Percentiles rank a stretch among this genome's conserved stretches.
Conservation (phyloP, 2,888 invertebrate genomes). For the Tetragonisca angustula region DNA sequence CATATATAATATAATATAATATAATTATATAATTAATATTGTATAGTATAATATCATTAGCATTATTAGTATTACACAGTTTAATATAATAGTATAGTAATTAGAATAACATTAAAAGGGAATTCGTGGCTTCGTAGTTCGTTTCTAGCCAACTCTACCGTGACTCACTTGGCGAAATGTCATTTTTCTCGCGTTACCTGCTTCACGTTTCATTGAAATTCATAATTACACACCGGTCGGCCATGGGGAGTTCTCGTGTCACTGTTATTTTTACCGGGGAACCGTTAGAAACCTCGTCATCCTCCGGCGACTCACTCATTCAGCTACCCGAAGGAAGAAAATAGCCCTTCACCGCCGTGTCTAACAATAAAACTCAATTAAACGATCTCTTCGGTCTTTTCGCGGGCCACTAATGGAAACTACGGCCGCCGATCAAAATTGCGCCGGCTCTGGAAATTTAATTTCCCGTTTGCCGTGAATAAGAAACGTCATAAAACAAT, state of each 20-base stretch:
- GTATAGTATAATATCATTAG: too few species aligned
- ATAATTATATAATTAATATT: too few species aligned
- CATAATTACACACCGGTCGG: slow-evolving; percentile 2
- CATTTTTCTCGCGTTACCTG: not conserved
- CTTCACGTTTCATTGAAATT: slow-evolving; percentile 4
- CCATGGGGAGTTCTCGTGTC: slow-evolving; percentile 21
- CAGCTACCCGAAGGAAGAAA: slow-evolving; percentile 53
- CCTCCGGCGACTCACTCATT: slow-evolving; percentile 15
- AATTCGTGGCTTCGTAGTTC: too few species aligned
- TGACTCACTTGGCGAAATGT: not conserved
- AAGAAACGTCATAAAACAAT: not conserved
- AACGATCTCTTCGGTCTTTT: slow-evolving; percentile 26
- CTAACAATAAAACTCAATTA: slow-evolving; percentile 63
- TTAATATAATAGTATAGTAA: too few species aligned
- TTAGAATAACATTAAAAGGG: too few species aligned
- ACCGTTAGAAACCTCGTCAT: slow-evolving; percentile 56
- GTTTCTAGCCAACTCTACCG: too few species aligned
- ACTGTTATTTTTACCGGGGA: slow-evolving; percentile 64
- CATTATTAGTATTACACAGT: too few species aligned
- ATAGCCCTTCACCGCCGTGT: not conserved
- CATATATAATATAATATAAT: too few species aligned
- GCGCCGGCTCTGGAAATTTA: not conserved
- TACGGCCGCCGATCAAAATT: not conserved
- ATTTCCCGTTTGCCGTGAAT: not conserved
- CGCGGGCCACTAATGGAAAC: not conserved